These are phyloP conservation scores for Cinclus mexicanus DNA, from an alignment of 2,113 vertebrate species.

Conservation along the genomic window DNA sequence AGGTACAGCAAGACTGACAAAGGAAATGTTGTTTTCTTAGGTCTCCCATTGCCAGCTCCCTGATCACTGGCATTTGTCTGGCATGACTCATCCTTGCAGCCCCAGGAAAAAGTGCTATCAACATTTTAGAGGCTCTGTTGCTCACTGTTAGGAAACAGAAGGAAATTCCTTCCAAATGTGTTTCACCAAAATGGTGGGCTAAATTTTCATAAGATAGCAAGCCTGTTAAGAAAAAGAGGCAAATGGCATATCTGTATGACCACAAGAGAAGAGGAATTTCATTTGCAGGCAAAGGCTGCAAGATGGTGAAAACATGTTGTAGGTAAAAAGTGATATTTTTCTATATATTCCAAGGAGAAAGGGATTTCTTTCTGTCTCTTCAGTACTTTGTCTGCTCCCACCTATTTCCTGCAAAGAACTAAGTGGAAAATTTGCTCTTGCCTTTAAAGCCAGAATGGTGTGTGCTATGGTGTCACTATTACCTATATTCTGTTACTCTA, in stretches of 20 bases:
- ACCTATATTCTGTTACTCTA: background rate
- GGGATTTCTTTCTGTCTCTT: background rate
- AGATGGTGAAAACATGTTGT: background rate
- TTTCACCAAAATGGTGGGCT: conserved; percentile 5
- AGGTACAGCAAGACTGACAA: background rate
- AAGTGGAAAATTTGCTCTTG: background rate
- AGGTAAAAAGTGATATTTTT: background rate
- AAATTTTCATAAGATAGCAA: background rate
- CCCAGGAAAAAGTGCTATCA: conserved; percentile 16
- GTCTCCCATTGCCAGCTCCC: background rate
- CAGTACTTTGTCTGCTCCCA: background rate
- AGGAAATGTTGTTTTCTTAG: conserved; percentile 2
- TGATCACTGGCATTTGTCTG: background rate
- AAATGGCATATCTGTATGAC: background rate
- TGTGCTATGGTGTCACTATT: background rate
- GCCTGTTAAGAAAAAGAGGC: background rate
- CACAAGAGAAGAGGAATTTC: background rate
- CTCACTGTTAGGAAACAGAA: background rate
- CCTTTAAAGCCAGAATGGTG: background rate
- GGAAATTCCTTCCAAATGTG: background rate
- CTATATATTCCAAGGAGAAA: background rate
- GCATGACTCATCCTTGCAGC: background rate
- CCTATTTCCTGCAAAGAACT: background rate
- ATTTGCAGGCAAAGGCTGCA: background rate
- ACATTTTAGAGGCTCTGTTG: background rate